These are phyloP conservation scores for Phenganax marumi DNA, from an alignment of 92 coral and sea anemone species.

Conservation along the genomic window DNA sequence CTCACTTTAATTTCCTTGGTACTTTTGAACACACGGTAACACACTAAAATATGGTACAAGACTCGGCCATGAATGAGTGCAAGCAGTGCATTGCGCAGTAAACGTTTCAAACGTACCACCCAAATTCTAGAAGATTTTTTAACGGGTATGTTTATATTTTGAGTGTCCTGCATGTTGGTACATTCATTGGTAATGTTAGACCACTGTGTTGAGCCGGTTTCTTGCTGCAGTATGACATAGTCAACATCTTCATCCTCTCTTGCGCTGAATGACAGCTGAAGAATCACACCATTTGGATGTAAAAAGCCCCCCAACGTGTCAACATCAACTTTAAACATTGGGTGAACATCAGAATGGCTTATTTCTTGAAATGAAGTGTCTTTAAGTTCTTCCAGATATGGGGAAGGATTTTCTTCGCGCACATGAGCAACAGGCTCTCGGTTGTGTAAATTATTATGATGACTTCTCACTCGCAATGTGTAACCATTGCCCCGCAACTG, in stretches of 20 bases:
- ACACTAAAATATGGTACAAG: slow-evolving; percentile 5
- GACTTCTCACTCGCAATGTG: neutral
- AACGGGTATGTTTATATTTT: neutral
- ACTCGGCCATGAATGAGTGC: neutral
- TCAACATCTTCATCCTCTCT: neutral
- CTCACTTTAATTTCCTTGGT: neutral
- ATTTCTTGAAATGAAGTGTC: neutral
- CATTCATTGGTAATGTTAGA: slow-evolving; percentile 12
- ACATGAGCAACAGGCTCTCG: neutral
- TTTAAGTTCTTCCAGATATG: neutral
- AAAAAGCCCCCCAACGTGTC: neutral
- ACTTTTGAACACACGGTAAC: neutral
- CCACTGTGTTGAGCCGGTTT: neutral
- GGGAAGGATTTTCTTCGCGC: neutral
- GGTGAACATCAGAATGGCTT: neutral
- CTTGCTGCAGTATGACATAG: slow-evolving; percentile 11
- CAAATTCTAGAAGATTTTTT: slow-evolving; percentile 21
- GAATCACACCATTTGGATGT: neutral
- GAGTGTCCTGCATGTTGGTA: neutral
- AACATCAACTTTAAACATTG: slow-evolving; percentile 19
- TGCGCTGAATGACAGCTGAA: neutral
- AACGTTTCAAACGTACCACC: slow-evolving; percentile 17
- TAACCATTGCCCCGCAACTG: neutral
- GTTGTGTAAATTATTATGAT: neutral
- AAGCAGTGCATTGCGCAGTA: neutral